Evolutionary conservation across 2,797 vertebrate genomes (phyloP).

Genomic region (Hyperoplus immaculatus): DNA sequence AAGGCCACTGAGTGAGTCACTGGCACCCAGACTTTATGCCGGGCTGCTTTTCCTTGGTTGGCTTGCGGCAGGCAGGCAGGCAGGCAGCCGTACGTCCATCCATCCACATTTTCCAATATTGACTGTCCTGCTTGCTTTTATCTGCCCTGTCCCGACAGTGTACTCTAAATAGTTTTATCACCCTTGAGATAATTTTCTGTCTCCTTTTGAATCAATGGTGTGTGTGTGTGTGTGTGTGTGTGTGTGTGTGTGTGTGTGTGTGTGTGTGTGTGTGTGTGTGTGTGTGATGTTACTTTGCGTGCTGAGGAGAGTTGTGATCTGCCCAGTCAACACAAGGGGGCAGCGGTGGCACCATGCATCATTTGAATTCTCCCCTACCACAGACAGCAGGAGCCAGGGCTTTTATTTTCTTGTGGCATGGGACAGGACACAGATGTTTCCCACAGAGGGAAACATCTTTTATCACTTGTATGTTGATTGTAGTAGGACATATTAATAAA

Average conservation of each 20-base stretch:
- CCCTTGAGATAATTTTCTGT: slow-evolving; percentile 19
- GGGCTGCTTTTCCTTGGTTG: slow-evolving; percentile 78
- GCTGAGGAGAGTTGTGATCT: slow-evolving; percentile 28
- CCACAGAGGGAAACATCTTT: slow-evolving; percentile 10
- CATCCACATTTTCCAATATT: slow-evolving; percentile 88
- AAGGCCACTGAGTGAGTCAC: slow-evolving; percentile 74
- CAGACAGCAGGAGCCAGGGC: background rate
- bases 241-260: no score
- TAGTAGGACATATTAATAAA: background rate
- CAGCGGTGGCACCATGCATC: slow-evolving; percentile 52
- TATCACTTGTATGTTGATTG: background rate
- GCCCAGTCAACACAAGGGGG: slow-evolving; percentile 75
- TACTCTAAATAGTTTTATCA: slow-evolving; percentile 65
- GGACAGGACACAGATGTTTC: background rate
- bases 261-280: no score
- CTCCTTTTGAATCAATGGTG: background rate
- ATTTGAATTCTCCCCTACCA: slow-evolving; percentile 41
- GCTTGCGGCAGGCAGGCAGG: slow-evolving; percentile 69
- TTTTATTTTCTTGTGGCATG: slow-evolving; percentile 32
- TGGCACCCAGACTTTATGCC: slow-evolving; percentile 38
- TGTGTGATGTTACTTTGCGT: background rate
- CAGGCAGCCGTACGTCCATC: slow-evolving; percentile 54
- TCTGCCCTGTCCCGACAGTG: slow-evolving; percentile 57
- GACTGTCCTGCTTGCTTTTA: slow-evolving; percentile 86
- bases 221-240: no score